Evolutionary conservation across 2,113 vertebrate genomes (phyloP).

Genomic region (Phasianus colchicus): DNA sequence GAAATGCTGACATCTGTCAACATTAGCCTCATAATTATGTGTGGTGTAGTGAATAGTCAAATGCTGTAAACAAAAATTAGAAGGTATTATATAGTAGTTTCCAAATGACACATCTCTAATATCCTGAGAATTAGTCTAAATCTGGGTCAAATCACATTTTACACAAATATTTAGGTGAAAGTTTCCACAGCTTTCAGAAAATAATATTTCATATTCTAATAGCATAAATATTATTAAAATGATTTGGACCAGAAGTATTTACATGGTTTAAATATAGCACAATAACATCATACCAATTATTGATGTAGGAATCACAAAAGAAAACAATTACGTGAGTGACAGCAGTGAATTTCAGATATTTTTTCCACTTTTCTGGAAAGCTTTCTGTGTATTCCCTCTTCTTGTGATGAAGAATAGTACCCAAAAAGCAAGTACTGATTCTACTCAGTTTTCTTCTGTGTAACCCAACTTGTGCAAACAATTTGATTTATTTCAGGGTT

Average conservation of each 20-base stretch:
- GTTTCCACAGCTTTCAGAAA: background rate
- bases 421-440: background rate
- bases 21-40: background rate
- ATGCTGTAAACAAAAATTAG: background rate
- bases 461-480: background rate
- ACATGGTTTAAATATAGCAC: background rate
- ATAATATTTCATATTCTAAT: background rate
- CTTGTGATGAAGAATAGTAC: background rate
- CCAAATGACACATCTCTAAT: background rate
- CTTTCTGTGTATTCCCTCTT: background rate
- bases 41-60: background rate
- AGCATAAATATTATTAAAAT: background rate
- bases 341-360: background rate
- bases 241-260: background rate
- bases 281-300: background rate
- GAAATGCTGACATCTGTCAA: constrained; percentile 10
- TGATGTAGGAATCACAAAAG: background rate
- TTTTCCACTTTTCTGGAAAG: background rate
- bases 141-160: background rate
- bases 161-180: background rate
- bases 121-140: background rate
- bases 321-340: background rate
- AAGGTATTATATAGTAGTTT: background rate
- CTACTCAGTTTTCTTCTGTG: rapidly evolving
- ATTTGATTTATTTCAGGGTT: background rate